Conservation (phyloP, 1,140 invertebrate species). For the Achatina immaculata region DNA sequence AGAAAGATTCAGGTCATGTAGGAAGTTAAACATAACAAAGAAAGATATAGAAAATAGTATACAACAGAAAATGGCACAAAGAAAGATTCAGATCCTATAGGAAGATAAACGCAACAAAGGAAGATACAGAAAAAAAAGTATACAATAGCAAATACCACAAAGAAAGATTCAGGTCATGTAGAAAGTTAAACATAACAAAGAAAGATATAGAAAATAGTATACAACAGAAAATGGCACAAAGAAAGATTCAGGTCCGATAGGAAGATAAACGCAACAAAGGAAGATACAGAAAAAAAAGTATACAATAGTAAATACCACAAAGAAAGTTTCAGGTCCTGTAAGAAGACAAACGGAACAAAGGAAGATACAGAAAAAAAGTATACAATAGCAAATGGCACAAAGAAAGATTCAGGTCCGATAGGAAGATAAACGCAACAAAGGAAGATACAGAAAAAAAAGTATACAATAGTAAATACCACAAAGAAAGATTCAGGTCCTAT, state of each 20-base stretch:
- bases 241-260: not conserved
- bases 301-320: no score
- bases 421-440: no score
- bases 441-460: no score
- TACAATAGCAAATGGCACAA: no score
- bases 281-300: not conserved
- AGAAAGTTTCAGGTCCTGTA: no score
- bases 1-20: not conserved
- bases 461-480: no score
- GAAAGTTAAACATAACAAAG: no score
- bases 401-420: no score
- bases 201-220: not conserved
- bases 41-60: not conserved
- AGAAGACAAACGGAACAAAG: no score
- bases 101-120: not conserved
- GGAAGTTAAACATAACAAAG: not conserved
- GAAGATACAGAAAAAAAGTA: no score
- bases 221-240: not conserved
- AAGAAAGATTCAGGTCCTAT: no score
- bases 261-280: not conserved
- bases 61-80: not conserved
- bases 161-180: not conserved
- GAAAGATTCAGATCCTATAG: not conserved
- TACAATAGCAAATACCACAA: not conserved
- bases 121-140: not conserved